Conservation (phyloP, 64 coral and sea anemone genomes). For the Montipora cactus region DNA sequence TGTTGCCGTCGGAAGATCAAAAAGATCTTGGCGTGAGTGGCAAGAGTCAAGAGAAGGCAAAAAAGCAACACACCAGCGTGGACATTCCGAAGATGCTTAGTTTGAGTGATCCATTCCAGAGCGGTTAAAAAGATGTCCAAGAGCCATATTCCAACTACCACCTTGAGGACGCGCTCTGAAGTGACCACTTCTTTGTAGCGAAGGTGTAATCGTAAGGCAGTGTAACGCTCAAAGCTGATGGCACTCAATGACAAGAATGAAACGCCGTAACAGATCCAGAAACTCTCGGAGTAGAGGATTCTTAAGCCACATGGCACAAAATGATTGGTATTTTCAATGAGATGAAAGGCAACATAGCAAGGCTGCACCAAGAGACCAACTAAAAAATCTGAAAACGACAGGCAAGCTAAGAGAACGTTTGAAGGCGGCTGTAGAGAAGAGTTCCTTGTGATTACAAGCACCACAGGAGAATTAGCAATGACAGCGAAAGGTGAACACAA, state of each 20-base stretch:
- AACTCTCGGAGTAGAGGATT: conserved; percentile 88
- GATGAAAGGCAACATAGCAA: conserved; percentile 69
- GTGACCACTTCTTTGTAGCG: conserved; percentile 75
- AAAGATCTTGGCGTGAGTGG: conserved; percentile 70
- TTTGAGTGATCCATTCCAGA: conserved; percentile 52
- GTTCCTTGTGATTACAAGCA: conserved; percentile 57
- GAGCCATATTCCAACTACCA: conserved; percentile 52
- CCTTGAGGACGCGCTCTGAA: conserved; percentile 4
- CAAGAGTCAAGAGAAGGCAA: conserved; percentile 53
- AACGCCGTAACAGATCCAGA: conserved; percentile 89
- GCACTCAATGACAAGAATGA: conserved; percentile 83
- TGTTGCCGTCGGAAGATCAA: conserved; percentile 74
- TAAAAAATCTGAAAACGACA: conserved; percentile 78
- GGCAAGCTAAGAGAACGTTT: conserved; percentile 76
- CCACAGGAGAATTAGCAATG: conserved; percentile 68
- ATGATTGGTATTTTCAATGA: conserved; percentile 60
- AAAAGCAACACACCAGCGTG: conserved; percentile 44
- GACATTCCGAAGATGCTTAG: conserved; percentile 36
- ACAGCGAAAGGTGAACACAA: conserved; percentile 73
- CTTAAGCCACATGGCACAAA: conserved; percentile 78
- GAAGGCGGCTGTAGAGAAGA: conserved; percentile 59
- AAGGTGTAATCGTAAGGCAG: conserved; percentile 67
- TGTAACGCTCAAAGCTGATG: conserved; percentile 72
- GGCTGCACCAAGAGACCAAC: conserved; percentile 82
- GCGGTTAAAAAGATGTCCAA: conserved; percentile 38